Percentiles rank a stretch among this genome's conserved stretches.
phyloP scores from a whole-genome alignment of 2,113 vertebrate genomes.

The Centropus bengalensis region DNA sequence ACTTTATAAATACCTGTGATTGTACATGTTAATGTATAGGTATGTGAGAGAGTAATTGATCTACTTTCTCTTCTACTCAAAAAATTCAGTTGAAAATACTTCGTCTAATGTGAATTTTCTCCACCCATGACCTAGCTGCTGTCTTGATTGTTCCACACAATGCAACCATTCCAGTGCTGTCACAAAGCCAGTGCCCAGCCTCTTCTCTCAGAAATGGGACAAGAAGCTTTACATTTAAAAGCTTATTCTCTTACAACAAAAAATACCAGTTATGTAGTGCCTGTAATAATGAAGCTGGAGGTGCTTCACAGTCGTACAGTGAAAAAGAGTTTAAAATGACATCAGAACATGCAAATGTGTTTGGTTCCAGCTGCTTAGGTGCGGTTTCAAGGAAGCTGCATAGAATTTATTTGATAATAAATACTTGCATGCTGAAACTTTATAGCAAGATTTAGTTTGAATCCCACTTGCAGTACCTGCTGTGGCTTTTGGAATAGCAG shows the following conservation, averaged over 20 bases:
- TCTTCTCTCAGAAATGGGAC: background rate
- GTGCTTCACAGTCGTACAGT: background rate
- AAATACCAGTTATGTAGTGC: background rate
- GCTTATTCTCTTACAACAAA: background rate
- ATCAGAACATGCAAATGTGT: background rate
- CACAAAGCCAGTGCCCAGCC: background rate
- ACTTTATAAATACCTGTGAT: background rate
- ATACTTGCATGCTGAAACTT: background rate
- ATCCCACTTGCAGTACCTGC: background rate
- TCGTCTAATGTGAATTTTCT: background rate
- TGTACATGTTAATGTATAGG: background rate
- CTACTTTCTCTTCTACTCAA: background rate
- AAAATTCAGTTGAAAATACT: background rate
- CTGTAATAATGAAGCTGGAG: background rate
- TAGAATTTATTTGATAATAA: background rate
- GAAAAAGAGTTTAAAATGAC: background rate
- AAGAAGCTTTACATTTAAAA: background rate
- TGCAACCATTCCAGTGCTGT: background rate
- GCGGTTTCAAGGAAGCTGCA: background rate
- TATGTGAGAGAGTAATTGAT: background rate
- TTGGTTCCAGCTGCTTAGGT: background rate
- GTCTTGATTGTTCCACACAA: background rate
- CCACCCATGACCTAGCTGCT: background rate
- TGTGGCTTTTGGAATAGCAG: background rate
- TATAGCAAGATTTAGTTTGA: background rate